phyloP scores from a whole-genome alignment of 2,113 vertebrate species.

The Antennarius striatus region DNA sequence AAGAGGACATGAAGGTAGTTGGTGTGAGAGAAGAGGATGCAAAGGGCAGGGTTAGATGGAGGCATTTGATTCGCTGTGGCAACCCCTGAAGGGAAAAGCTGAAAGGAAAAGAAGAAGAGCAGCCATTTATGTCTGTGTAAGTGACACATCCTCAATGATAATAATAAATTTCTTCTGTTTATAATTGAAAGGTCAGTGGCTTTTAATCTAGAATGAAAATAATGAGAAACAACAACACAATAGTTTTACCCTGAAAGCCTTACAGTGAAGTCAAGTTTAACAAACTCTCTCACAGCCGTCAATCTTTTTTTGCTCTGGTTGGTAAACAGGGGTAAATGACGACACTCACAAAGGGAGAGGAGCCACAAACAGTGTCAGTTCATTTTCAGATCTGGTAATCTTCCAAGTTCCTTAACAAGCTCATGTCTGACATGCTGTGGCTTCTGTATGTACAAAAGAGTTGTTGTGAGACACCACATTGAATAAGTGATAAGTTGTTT shows the following conservation, averaged over 20 bases:
- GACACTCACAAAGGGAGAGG: constrained; percentile 13
- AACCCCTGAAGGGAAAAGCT: too few species aligned
- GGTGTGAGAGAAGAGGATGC: too few species aligned
- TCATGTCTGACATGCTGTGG: constrained; percentile 57
- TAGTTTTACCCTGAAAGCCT: too few species aligned
- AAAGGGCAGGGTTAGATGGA: too few species aligned
- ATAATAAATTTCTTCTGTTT: too few species aligned
- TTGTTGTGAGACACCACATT: constrained; percentile 69
- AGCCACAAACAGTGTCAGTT: constrained; percentile 60
- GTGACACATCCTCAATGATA: constrained; percentile 54
- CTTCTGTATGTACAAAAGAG: constrained; percentile 58
- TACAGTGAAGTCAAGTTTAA: too few species aligned
- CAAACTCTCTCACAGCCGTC: background rate
- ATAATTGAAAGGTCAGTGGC: too few species aligned
- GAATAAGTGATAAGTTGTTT: constrained; percentile 77
- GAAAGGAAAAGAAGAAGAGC: too few species aligned
- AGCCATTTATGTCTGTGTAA: constrained; percentile 52
- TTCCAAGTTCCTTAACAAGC: constrained; percentile 76
- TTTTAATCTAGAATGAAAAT: too few species aligned
- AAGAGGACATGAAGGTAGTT: too few species aligned
- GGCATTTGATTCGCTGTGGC: too few species aligned
- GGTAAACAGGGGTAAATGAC: constrained; percentile 16
- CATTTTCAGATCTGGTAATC: constrained; percentile 75
- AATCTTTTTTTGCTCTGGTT: constrained; percentile 9
- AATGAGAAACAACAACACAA: too few species aligned